Evolutionary conservation across 53 echinoderm and acorn worm species (phyloP), one percentile per base, ranked within the genome.

Genomic region (Henricia sp.): DNA sequence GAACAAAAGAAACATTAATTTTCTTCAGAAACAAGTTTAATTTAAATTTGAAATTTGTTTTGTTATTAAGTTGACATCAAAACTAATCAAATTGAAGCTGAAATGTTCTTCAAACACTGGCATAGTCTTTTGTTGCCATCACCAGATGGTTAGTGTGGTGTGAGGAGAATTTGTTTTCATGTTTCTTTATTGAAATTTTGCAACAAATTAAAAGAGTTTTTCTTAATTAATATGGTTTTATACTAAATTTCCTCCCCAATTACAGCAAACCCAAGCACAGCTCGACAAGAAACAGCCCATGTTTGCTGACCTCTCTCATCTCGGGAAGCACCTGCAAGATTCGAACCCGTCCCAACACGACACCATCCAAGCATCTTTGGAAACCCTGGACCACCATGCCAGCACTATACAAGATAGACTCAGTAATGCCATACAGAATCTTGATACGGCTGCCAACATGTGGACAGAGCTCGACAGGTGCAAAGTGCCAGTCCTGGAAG

Each of bases 381-480:
- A 88, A 44, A 37, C 72, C 12, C 48, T 84, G 26, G 71, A 58
- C 20, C 80, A 50, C 25, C 73, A 77, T 17, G 71, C 82, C 78
- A 46, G 39, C 21, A 66, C 72, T 0, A 60, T 40, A 34, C 80
- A 82, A 14, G 88, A 88, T 34, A 42, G 41, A 52, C 48, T 92
- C 2, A 55, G 72, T 55, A 53, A 57, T 40, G 67, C 80, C 25
- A 20, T 62, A 28, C 56, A 82, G 21, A 80, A 71, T 34, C 50
- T 72, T 19, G 80, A 85, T 34, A 37, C 80, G 10, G 51, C 74
- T 26, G 64, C 67, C 56, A 57, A 71, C 19, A 66, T 71, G 13
- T 92, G 92, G 92, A 50, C 32, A 6, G 92, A 92, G 62, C 64
- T 92, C 28, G 80, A 92, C 59, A 58, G 38, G 28, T 84, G 82